Base-by-base conservation (phyloP, 1,140 invertebrate genomes). In the Bombus affinis region DNA sequence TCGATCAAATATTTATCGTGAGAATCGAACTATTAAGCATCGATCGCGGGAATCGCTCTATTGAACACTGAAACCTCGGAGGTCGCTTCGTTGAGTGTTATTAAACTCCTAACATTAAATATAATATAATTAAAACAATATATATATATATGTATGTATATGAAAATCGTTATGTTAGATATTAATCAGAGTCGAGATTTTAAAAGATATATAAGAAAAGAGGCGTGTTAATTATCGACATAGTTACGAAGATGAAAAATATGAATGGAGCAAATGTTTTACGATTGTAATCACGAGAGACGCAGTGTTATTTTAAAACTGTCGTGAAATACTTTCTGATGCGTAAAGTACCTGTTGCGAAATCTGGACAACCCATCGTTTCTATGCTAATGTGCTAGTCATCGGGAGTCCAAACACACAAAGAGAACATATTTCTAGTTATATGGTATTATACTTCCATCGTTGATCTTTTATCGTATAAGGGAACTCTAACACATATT, bases 401-500 rank as follows among this genome's bases (percentile, higher is more conserved):
- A 77, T 53, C 83, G 80, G 81, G 86, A 83, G 79, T 90, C 88
- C 85, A 79, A 78, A 42, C 18, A 85, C 74, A 77, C 74, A 47
- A 83, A 83, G 62, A 65, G 13, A 77, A 79, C n/a, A 65, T 71
- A 86, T 78, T 75, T 78, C 74, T 83, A 79, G 81, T 83, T 73
- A 79, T 39, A 70, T 44, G 44, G 68, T 79, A 87, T 84, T 79
- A 84, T 66, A 81, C 68, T 78, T 74, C 73, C 74, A 79, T 80
- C 47, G 81, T 84, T 88, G 73, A 90, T 32, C 80, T 82, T 85
- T 83, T 87, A 85, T 86, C 75, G 74, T 53, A 74, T 79, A 89
- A 92, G 83, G 35, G 22, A 92, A 88, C 81, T 83, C 72, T 88
- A 88, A 90, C 87, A 90, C 87, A 91, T 92, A 90, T 89, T 88